Conservation (phyloP, 2,113 vertebrate species). For the Merops nubicus region DNA sequence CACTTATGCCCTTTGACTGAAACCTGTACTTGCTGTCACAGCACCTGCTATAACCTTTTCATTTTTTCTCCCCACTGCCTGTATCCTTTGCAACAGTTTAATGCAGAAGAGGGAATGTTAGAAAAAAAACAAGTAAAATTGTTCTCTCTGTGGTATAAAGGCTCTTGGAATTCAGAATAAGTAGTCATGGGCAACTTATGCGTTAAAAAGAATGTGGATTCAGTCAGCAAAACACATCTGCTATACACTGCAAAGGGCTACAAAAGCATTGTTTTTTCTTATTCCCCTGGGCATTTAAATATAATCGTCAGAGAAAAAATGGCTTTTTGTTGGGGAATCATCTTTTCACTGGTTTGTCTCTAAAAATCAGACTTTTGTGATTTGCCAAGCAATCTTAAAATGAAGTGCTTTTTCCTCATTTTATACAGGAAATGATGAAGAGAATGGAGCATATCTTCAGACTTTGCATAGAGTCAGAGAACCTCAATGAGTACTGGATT, state of each 20-base stretch:
- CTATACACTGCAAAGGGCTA: not conserved
- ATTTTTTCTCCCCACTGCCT: not conserved
- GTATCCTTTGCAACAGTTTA: not conserved
- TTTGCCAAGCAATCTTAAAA: not conserved
- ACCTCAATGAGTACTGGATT: not conserved
- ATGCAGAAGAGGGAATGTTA: not conserved
- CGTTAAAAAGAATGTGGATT: slow-evolving; percentile 23
- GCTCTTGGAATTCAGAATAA: slow-evolving; percentile 23
- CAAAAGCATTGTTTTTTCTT: not conserved
- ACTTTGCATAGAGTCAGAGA: not conserved
- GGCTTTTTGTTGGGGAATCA: not conserved
- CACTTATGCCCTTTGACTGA: not conserved
- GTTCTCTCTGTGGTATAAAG: not conserved
- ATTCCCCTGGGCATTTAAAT: not conserved
- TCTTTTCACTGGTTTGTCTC: not conserved
- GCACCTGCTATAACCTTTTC: not conserved
- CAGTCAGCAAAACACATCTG: not conserved
- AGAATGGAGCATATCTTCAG: not conserved
- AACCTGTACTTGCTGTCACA: not conserved
- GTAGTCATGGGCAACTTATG: not conserved
- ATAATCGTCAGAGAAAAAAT: not conserved
- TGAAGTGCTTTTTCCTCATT: not conserved
- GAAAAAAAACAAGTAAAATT: not conserved
- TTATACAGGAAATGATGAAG: not conserved
- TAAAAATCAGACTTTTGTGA: not conserved